Base-by-base conservation (phyloP, 2,113 vertebrate genomes). In the Mohoua ochrocephala region DNA sequence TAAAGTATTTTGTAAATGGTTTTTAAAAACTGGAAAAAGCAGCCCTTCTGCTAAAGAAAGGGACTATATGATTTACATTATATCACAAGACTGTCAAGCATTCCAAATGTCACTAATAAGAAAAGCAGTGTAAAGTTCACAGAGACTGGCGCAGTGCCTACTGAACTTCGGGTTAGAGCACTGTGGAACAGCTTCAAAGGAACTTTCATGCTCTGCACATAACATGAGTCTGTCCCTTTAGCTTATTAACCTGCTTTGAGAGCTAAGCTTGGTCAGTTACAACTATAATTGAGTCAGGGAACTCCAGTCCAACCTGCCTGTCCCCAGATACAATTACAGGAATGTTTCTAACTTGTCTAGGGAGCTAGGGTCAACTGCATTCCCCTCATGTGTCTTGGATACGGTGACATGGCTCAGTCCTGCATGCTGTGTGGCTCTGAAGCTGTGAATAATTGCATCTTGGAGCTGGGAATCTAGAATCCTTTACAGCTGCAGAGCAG, bases 181-280 rank as follows among this genome's bases (percentile, higher is more conserved):
- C 59, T 18, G 54, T 53, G 33, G 60, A 90, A 87, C 75, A 67
- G 35, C 71, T 90, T 87, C 81, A 93, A 82, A 96, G 87, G 49
- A 93, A 50, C 78, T 53, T 76, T 85, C 57, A 65, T 57, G 45
- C 83, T 84, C 63, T 31, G 67, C 64, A 77, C 24, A 2, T 88
- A 91, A 54, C 56, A 27, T 6, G 35, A 90, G 83, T 94, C 67
- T 84, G 52, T 39, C 68, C 64, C 68, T 88, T 94, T 61, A 83
- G 82, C 63, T 96, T 93, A 84, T 93, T 89, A 93, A 91, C 90
- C 79, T 88, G 63, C 37, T 86, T 86, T 44, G 37, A 93, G 78
- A 93, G 68, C 33, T 86, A 70, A 67, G 63, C 35, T 86, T 84
- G 78, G 35, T 86, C 85, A 88, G n/a, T 64, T 74, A 75, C 71